Evolutionary conservation across 2,113 vertebrate species (phyloP).

Genomic region (Anser brachyrhynchus): DNA sequence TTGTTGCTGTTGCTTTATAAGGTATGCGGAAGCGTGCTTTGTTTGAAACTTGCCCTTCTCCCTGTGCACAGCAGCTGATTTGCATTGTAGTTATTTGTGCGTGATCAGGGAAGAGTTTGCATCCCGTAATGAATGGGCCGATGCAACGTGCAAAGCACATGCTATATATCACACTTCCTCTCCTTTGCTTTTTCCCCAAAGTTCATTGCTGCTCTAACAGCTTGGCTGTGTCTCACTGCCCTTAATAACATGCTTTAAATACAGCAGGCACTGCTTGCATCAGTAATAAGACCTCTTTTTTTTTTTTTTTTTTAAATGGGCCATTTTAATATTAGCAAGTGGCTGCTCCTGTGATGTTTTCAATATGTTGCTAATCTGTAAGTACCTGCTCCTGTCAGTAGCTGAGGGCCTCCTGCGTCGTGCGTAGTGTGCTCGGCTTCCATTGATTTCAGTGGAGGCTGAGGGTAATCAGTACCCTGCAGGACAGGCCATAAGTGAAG

Average conservation of each 20-base stretch:
- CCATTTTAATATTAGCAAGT: background rate
- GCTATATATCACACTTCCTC: background rate
- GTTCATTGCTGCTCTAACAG: background rate
- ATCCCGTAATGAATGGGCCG: fast-evolving
- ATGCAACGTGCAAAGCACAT: background rate
- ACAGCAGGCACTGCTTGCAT: background rate
- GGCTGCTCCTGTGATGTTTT: conserved; percentile 54
- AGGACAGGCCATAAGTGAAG: background rate
- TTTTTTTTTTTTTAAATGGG: background rate
- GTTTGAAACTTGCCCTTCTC: background rate
- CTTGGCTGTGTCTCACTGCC: background rate
- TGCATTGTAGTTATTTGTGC: background rate
- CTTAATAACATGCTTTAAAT: background rate
- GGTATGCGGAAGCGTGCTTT: fast-evolving
- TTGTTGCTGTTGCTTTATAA: background rate
- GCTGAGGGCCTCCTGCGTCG: background rate
- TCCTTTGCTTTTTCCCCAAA: background rate
- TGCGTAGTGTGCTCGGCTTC: background rate
- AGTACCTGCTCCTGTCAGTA: background rate
- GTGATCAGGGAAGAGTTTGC: background rate
- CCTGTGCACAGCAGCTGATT: background rate
- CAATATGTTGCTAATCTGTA: background rate
- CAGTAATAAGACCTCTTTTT: background rate
- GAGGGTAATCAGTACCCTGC: conserved; percentile 51
- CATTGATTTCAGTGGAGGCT: background rate